Conservation (phyloP, 30 jellyfish, hydroid and myxozoan genomes). For the Hydractinia symbiolongicarpus region DNA sequence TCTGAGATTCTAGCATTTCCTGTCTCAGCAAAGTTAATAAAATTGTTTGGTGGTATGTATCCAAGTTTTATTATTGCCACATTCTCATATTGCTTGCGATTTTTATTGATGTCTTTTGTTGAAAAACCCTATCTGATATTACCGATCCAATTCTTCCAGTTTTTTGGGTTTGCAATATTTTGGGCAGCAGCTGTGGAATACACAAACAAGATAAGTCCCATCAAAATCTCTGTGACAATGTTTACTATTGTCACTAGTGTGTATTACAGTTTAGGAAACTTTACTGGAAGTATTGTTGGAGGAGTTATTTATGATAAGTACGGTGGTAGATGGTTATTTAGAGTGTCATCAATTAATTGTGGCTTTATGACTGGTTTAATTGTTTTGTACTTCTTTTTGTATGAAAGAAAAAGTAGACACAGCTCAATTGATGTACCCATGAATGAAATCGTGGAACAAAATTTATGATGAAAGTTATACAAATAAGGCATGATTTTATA, state of each 20-base stretch:
- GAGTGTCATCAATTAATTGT: not conserved
- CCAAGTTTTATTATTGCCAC: constrained; percentile 8
- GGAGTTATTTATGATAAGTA: constrained; percentile 11
- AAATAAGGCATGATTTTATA: too few relatives aligned
- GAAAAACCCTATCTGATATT: not conserved
- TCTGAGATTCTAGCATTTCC: constrained; percentile 2
- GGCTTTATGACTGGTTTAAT: not conserved
- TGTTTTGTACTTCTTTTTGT: not conserved
- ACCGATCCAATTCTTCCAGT: constrained; percentile 6
- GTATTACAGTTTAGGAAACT: constrained; percentile 7
- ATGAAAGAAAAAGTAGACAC: not conserved
- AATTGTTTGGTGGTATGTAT: not conserved
- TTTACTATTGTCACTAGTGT: not conserved
- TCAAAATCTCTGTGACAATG: constrained; percentile 11
- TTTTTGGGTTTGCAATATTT: constrained; percentile 1
- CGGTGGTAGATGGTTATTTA: constrained; percentile 9
- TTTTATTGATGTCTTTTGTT: constrained; percentile 4
- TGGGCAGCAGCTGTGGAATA: constrained; percentile 24
- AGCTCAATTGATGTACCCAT: too few relatives aligned
- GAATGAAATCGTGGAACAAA: too few relatives aligned
- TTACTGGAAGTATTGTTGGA: constrained; percentile 1
- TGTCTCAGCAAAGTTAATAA: not conserved
- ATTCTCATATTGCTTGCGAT: constrained; percentile 8
- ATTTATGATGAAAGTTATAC: too few relatives aligned
- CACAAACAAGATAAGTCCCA: not conserved